Base-by-base conservation (phyloP, 1,140 invertebrate genomes). In the Calephelis nemesis region DNA sequence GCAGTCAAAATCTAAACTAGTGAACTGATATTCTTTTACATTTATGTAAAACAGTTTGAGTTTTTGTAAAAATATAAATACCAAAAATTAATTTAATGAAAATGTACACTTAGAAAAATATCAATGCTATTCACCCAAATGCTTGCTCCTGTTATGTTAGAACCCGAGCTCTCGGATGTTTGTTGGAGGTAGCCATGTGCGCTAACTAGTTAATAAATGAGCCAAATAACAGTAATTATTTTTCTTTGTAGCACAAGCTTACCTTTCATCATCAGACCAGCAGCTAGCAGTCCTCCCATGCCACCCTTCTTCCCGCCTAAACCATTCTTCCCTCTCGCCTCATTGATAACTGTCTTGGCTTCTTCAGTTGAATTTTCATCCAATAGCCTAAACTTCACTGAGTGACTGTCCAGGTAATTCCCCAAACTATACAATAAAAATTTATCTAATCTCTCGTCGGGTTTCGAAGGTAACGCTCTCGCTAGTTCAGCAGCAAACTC, bases 401-500 rank as follows among this genome's bases (percentile, higher is more conserved):
- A 94, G 71, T 96, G 95, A 8, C 93, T 95, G 77, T 95, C 95
- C 30, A 97, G 85, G 64, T 96, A 96, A 69, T 90, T 94, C 30
- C 94, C 94, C 42, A 96, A 84, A 81, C 95, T 95, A 74, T 94
- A 95, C 65, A 96, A 74, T 47, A 97, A 87, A 68, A 95, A 96
- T 47, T 95, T 95, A 79, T 97, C 96, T 15, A 97, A 80, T n/a
- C 95, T 91, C 45, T 95, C 95, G 70, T 96, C 95, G 4, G 95
- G 94, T 75, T 96, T 96, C 65, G 95, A 95, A 0, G 96, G 95
- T 80, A 96, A 95, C 49, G 95, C 94, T 66, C 95, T 93, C 0
- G 96, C 95, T 1, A 97, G 81, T 78, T 96, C 95, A 49, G 94
- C 91, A 39, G 96, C 95, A 19, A 96, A 92, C 30, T 96, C 95